Conservation (phyloP, 2,113 vertebrate genomes). For the Hyperopisus bebe region DNA sequence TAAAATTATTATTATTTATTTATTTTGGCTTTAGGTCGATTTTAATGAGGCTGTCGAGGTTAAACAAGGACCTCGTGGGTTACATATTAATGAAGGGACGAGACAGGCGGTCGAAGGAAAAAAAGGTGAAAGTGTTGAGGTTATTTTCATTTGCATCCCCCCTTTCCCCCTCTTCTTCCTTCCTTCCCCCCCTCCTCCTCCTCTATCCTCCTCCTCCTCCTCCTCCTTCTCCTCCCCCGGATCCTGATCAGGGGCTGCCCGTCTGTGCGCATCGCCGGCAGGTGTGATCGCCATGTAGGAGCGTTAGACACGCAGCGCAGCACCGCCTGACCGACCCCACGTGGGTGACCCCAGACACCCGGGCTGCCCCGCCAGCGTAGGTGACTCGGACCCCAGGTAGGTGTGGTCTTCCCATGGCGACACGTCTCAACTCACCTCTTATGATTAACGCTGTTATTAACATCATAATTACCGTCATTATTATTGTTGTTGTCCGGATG, state of each 20-base stretch:
- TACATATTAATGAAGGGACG: slow-evolving; percentile 61
- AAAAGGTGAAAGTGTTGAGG: slow-evolving; percentile 53
- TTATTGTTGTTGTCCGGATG: background rate
- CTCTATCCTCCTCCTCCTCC: slow-evolving; percentile 22
- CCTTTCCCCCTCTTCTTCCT: slow-evolving; percentile 15
- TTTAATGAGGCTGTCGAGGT: slow-evolving; percentile 44
- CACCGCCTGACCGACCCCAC: slow-evolving; percentile 57
- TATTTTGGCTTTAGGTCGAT: slow-evolving; percentile 29
- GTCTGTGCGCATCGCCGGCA: slow-evolving; percentile 43
- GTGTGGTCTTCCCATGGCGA: slow-evolving; percentile 51
- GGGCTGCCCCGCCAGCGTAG: slow-evolving; percentile 43
- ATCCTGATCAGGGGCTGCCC: slow-evolving; percentile 32
- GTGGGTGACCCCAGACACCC: slow-evolving; percentile 65
- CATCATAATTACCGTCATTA: background rate
- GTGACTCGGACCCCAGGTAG: slow-evolving; percentile 60
- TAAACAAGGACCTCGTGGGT: slow-evolving; percentile 56
- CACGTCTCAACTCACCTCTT: slow-evolving; percentile 13
- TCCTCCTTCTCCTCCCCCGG: slow-evolving; percentile 28
- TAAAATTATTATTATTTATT: background rate
- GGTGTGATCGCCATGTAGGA: slow-evolving; percentile 27
- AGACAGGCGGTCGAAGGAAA: slow-evolving; percentile 40
- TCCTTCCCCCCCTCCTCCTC: slow-evolving; percentile 4
- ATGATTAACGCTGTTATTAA: background rate
- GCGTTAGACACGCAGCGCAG: slow-evolving; percentile 32
- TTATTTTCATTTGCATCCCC: slow-evolving; percentile 43